Base-by-base conservation (phyloP, 2,113 vertebrate genomes). In the Atherinomorus stipes region DNA sequence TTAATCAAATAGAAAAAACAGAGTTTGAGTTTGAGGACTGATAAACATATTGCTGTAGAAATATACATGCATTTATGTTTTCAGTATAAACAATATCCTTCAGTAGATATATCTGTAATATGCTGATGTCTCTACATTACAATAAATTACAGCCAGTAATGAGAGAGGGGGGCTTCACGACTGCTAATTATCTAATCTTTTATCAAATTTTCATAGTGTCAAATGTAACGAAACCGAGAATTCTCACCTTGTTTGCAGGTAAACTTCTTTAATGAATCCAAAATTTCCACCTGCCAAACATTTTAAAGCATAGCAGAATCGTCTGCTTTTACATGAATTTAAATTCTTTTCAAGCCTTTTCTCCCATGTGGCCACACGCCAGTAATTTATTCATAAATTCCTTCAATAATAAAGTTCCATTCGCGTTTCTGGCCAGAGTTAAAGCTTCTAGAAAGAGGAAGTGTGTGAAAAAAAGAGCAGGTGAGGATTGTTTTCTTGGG, bases 321-420 rank as follows among this genome's bases (percentile, higher is more conserved):
- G 78, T 23, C 19, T 45, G n/a, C 65, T 80, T 74, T 67, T 47
- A 70, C 56, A 78, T 78, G 79, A 74, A 85, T 38, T 73, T 76
- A 51, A 3, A 11, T n/a, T n/a, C 11, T 3, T 67, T 76, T 42
- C 44, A 25, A 82, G 50, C 57, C 62, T 74, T 64, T 76, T 81
- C 54, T 63, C 60, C 11, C 47, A 40, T 63, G 37, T 62, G 62
- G 50, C 61, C 69, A 19, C 74, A n/a, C 52, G 12, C 64, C 68
- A 21, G 53, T 91, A 79, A 91, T 86, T 82, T 91, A 87, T 92
- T 92, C 76, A 80, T 85, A 84, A 56, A 79, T 84, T 73, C 72
- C 54, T 78, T 88, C 74, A 86, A 81, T 88, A 84, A 84, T 88
- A 74, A 64, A 89, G 75, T 45, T 44, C 40, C 61, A 31, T 45